Evolutionary conservation across 2,797 vertebrate species (phyloP), one percentile per base, ranked within the genome.

Genomic region (Acomys russatus): DNA sequence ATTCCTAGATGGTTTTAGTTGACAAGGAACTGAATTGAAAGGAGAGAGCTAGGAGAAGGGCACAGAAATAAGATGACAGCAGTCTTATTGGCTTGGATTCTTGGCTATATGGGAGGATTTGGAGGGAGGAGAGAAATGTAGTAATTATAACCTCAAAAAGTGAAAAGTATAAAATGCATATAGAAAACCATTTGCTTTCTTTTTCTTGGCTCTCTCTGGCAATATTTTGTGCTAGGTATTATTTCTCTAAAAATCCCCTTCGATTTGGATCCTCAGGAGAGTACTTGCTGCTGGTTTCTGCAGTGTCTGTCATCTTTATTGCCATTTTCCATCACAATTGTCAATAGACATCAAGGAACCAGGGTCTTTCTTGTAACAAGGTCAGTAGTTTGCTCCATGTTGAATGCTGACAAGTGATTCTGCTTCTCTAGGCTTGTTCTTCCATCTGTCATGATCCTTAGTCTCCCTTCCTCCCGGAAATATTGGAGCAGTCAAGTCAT

Each of bases 221-320:
- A 94, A 92, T 79, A 20, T 74, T 85, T 91, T 94, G 11, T n/a
- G 49, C 71, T 91, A 80, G 80, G 28, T 85, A 85, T 78, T 94
- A 84, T 84, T 97, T 96, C 18, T 89, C 51, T 92, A 59, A 90
- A 96, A 94, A 54, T 74, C 18, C 66, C 59, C 70, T 96, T 94
- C 59, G 14, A 93, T 11, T 93, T 96, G 44, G 23, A 77, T 20
- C 25, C 28, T 96, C 85, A 49, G 51, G 92, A 49, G 22, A 94
- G 56, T 54, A 66, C 44, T 87, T 78, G 54, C 18, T 80, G 17
- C n/a, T 17, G 9, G 88, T 90, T 95, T 92, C 90, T 85, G 15
- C 11, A 77, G 44, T 82, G n/a, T 78, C 59, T 96, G 14, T 94
- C 83, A 73, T 96, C 56, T 86, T 88, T 91, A 61, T 30, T 96